These are phyloP conservation scores for Scaptomyza graminum DNA, from an alignment of 1,140 invertebrate species.

Conservation along the genomic window DNA sequence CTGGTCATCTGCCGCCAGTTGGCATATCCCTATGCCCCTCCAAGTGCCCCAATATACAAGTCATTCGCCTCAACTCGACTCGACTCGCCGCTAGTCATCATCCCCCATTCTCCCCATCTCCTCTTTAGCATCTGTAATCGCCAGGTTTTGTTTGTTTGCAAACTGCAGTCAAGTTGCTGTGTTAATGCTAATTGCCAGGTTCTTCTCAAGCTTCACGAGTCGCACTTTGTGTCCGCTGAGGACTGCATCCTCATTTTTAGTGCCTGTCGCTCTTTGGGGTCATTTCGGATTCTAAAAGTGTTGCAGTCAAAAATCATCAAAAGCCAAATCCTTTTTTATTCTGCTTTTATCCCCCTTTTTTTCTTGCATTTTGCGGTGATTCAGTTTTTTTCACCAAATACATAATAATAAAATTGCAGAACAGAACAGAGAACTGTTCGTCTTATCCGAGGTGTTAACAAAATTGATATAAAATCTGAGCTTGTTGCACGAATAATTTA, in stretches of 20 bases:
- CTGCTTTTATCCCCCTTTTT: constrained; percentile 4
- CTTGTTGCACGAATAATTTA: too few species aligned
- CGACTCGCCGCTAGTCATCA: neutral
- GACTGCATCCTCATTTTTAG: constrained; percentile 24
- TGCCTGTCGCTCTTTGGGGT: constrained; percentile 39
- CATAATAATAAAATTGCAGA: too few species aligned
- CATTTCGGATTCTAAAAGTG: constrained; percentile 56
- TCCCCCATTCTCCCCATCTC: neutral
- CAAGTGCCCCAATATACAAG: constrained; percentile 70
- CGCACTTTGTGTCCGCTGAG: constrained; percentile 31
- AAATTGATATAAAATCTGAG: too few species aligned
- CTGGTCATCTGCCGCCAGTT: constrained; percentile 27
- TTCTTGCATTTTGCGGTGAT: neutral
- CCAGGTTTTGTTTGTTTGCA: constrained; percentile 55
- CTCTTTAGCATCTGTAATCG: neutral
- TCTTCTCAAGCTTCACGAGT: constrained; percentile 25
- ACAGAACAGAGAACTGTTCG: too few species aligned
- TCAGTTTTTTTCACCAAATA: too few species aligned
- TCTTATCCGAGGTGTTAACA: too few species aligned
- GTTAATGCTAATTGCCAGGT: constrained; percentile 72
- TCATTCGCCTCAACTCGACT: constrained; percentile 69
- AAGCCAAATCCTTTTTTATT: constrained; percentile 1
- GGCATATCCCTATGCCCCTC: constrained; percentile 7
- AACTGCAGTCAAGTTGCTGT: constrained; percentile 70
- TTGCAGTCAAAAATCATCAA: constrained; percentile 36